A percentile compares a stretch with the other conserved stretches of the same genome.
Conservation (phyloP, 2,888 invertebrate species). For the Pinctada fucata region DNA sequence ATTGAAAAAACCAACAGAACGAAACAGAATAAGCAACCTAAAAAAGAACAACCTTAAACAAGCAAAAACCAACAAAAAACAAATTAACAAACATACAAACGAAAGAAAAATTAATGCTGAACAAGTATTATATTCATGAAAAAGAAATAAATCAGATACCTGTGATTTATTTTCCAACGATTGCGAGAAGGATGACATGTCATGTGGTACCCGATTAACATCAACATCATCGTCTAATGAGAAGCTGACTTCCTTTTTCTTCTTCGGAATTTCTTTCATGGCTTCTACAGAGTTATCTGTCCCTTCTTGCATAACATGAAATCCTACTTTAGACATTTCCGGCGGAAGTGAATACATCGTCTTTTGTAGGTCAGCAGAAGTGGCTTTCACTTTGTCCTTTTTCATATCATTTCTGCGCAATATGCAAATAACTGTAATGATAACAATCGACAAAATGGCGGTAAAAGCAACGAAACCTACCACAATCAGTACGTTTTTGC, state of each 20-base stretch:
- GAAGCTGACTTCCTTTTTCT: conserved; percentile 31
- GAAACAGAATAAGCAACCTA: too few species aligned
- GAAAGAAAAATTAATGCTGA: too few species aligned
- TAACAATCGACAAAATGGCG: conserved; percentile 51
- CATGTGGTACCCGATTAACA: conserved; percentile 8
- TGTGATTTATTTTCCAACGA: too few species aligned
- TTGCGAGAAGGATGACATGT: neutral
- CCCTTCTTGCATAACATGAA: neutral
- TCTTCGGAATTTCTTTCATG: conserved; percentile 13
- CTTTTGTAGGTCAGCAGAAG: conserved; percentile 9
- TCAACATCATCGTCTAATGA: conserved; percentile 29
- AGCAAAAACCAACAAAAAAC: too few species aligned
- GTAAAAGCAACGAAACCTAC: conserved; percentile 54
- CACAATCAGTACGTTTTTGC: conserved; percentile 51
- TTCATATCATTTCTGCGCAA: conserved; percentile 40
- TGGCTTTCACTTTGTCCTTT: conserved; percentile 13
- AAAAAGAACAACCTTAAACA: too few species aligned
- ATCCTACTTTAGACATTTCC: neutral
- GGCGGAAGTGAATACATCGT: conserved; percentile 12
- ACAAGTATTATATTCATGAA: too few species aligned
- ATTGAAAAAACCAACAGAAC: too few species aligned
- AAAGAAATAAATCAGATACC: too few species aligned
- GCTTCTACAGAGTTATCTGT: conserved; percentile 1
- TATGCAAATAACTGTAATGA: conserved; percentile 52
- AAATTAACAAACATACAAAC: too few species aligned